Conservation (phyloP, 2,797 vertebrate genomes). For the Silurus aristotelis region DNA sequence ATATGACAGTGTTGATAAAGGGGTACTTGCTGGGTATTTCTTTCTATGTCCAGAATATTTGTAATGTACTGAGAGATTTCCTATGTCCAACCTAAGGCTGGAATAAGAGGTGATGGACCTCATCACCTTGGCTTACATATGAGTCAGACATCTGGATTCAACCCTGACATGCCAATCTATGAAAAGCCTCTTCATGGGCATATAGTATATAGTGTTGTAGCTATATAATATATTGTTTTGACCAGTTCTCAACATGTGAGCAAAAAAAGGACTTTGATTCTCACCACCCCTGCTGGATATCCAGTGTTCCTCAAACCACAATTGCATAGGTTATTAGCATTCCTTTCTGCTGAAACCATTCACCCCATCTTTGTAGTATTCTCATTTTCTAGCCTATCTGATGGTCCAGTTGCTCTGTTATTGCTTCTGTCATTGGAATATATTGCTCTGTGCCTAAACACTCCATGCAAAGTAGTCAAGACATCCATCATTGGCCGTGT, state of each 20-base stretch:
- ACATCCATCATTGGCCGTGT: slow-evolving; percentile 17
- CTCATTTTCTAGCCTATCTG: slow-evolving; percentile 26
- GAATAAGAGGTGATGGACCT: background rate
- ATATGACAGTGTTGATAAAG: background rate
- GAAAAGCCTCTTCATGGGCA: no score
- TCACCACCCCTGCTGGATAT: background rate
- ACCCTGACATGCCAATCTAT: no score
- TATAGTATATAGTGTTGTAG: no score
- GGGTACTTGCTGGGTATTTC: background rate
- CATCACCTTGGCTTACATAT: background rate
- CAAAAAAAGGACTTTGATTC: background rate
- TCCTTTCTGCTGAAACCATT: background rate
- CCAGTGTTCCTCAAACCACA: background rate
- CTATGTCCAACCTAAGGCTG: background rate
- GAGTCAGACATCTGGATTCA: background rate
- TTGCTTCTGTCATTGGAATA: slow-evolving; percentile 43
- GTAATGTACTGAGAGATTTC: background rate
- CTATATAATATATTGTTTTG: background rate
- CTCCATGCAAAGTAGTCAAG: slow-evolving; percentile 28
- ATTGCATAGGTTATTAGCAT: background rate
- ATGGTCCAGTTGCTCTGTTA: slow-evolving; percentile 40
- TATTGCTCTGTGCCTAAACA: slow-evolving; percentile 39
- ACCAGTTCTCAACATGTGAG: no score
- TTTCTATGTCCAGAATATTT: background rate
- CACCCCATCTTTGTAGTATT: background rate